phyloP scores from a whole-genome alignment of 1,140 invertebrate genomes.

The Drosophila sucinea region DNA sequence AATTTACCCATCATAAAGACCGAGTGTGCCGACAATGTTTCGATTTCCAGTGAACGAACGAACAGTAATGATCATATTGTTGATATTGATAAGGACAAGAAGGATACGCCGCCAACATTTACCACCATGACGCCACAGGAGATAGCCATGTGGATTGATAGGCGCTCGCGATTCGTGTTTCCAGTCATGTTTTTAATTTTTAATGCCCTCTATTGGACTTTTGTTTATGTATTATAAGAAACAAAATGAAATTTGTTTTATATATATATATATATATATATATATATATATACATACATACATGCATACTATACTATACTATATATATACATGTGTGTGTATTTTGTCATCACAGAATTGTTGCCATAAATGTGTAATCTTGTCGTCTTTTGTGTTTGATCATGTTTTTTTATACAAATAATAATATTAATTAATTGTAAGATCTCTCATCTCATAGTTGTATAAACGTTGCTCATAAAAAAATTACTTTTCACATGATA shows the following conservation, averaged over 20 bases:
- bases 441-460: slow-evolving; percentile 56
- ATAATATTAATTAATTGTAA: slow-evolving; percentile 43
- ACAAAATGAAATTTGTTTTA: slow-evolving; percentile 13
- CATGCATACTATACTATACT: too few species aligned
- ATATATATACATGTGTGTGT: slow-evolving; percentile 1
- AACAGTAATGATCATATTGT: slow-evolving; percentile 67
- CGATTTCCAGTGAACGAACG: slow-evolving; percentile 61
- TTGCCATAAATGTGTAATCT: slow-evolving; percentile 61
- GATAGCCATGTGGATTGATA: slow-evolving; percentile 93
- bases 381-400: slow-evolving; percentile 43
- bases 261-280: not conserved
- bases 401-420: slow-evolving; percentile 50
- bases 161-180: slow-evolving; percentile 89
- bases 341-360: slow-evolving; percentile 16
- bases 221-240: slow-evolving; percentile 84
- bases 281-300: not conserved
- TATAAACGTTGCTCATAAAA: slow-evolving; percentile 48
- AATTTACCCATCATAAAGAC: slow-evolving; percentile 79
- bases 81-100: slow-evolving; percentile 70
- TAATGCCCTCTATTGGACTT: slow-evolving; percentile 93
- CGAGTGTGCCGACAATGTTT: slow-evolving; percentile 69
- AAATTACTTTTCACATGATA: slow-evolving; percentile 9
- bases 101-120: slow-evolving; percentile 70
- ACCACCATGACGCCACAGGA: slow-evolving; percentile 94
- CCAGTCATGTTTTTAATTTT: slow-evolving; percentile 91